Conservation (phyloP, 2,113 vertebrate species). For the Hippotragus niger region DNA sequence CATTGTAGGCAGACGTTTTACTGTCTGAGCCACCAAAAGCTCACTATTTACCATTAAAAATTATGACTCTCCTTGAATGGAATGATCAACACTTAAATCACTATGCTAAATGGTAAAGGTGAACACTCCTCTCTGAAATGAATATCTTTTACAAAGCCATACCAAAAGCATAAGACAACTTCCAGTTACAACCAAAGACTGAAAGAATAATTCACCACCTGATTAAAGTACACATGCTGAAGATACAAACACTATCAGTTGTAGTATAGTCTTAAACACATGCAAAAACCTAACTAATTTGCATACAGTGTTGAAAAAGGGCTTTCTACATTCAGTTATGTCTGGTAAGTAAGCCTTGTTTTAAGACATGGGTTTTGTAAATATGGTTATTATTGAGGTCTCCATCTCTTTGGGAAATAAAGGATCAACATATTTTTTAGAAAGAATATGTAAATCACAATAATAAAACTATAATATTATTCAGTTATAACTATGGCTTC, state of each 20-base stretch:
- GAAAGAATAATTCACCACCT: slow-evolving; percentile 31
- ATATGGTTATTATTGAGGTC: slow-evolving; percentile 29
- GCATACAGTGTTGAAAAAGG: slow-evolving; percentile 44
- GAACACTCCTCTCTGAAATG: slow-evolving; percentile 56
- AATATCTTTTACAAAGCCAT: slow-evolving; percentile 53
- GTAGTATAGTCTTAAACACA: slow-evolving; percentile 51
- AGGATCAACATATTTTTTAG: slow-evolving; percentile 19
- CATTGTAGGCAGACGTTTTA: background rate
- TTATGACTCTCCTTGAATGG: slow-evolving; percentile 67
- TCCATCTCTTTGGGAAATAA: slow-evolving; percentile 54
- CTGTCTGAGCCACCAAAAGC: background rate
- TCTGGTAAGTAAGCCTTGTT: slow-evolving; percentile 32
- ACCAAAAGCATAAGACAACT: slow-evolving; percentile 49
- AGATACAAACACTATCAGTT: slow-evolving; percentile 31
- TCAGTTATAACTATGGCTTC: slow-evolving; percentile 36
- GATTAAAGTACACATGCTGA: slow-evolving; percentile 60
- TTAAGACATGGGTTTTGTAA: slow-evolving; percentile 56
- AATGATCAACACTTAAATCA: slow-evolving; percentile 59
- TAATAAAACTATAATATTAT: slow-evolving; percentile 18
- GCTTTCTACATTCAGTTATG: slow-evolving; percentile 54
- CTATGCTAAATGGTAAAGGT: slow-evolving; percentile 51
- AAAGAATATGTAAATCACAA: slow-evolving; percentile 35
- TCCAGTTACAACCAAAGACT: slow-evolving; percentile 50
- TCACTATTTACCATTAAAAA: slow-evolving; percentile 41
- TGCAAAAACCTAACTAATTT: slow-evolving; percentile 49